Base-by-base conservation (phyloP, 2,113 vertebrate genomes). In the Oostethus manadensis region DNA sequence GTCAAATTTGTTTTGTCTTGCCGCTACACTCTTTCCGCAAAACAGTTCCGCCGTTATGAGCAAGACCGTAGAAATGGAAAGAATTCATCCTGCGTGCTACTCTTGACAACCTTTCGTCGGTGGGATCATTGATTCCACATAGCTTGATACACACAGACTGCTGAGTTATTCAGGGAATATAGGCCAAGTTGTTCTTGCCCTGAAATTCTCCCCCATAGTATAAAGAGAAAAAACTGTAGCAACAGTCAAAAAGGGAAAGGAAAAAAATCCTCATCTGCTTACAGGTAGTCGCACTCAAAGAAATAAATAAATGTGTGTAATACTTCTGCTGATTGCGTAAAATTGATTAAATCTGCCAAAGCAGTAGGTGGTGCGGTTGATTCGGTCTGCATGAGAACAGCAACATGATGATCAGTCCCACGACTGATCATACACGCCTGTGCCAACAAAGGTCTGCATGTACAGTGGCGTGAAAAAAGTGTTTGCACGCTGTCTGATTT, bases 181-280 rank as follows among this genome's bases (percentile, higher is more conserved):
- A 80, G 82, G 81, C 72, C 78, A 78, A 66, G 70, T 86, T 85
- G 80, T 82, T 81, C 73, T 68, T 61, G 29, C 38, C 38, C 35
- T 38, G 26, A 54, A 84, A 74, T 56, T 66, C 55, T 60, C 50
- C 74, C 77, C 77, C 64, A 65, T 74, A 74, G 50, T 22, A 58
- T 50, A 29, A n/a, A 55, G 18, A 76, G 74, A 78, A 76, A 84
- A 78, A 76, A 59, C 68, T 80, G 68, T 66, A 62, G 68, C 17
- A 14, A 64, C 74, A 70, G 61, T 58, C 20, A 66, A 68, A 70
- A 63, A 22, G 58, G 38, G 13, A 13, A 14, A 66, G 56, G 64
- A 59, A 51, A 51, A 62, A 64, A 56, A 65, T 56, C 57, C 44
- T 50, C 59, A 23, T 17, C 23, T 8, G 23, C 23, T 51, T 33